Percentiles rank a stretch among this genome's conserved stretches.
These are phyloP conservation scores for Clarias macrocephalus DNA, from an alignment of 2,113 vertebrate genomes.

Conservation along the genomic window DNA sequence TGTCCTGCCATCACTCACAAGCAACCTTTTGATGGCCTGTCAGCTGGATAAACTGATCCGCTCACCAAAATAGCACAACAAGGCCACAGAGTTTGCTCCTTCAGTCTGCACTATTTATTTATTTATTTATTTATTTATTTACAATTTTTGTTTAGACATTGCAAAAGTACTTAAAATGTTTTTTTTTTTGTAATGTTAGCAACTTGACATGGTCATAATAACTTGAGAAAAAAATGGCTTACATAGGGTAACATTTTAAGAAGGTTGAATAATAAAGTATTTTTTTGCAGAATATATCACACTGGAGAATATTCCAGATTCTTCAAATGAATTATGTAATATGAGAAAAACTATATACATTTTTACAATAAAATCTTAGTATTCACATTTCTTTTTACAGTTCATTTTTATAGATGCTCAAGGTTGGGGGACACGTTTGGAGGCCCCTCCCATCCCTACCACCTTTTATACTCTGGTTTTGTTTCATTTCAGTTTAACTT, in stretches of 20 bases:
- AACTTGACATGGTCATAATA: not conserved
- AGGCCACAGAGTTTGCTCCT: conserved; percentile 33
- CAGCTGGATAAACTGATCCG: conserved; percentile 35
- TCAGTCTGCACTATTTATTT: conserved; percentile 9
- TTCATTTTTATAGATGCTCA: not conserved
- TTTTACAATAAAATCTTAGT: not conserved
- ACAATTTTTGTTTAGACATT: not conserved
- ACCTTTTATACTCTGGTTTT: not conserved
- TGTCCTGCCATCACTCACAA: conserved; percentile 57
- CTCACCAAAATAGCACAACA: conserved; percentile 15
- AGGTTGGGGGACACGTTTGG: not conserved
- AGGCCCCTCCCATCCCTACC: not conserved
- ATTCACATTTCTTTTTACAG: not conserved
- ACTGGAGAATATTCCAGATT: not conserved
- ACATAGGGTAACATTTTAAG: not conserved
- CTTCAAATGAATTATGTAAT: not conserved
- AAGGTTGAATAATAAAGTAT: not conserved
- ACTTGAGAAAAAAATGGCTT: not conserved
- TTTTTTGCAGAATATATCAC: not conserved
- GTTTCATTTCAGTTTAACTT: not conserved
- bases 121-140: too few species aligned
- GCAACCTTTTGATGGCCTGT: conserved; percentile 48
- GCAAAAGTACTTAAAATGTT: too few species aligned
- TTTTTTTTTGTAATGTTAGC: too few species aligned
- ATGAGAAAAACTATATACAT: not conserved